These are phyloP conservation scores for Busseola fusca DNA, from an alignment of 2,888 invertebrate genomes.

Conservation along the genomic window DNA sequence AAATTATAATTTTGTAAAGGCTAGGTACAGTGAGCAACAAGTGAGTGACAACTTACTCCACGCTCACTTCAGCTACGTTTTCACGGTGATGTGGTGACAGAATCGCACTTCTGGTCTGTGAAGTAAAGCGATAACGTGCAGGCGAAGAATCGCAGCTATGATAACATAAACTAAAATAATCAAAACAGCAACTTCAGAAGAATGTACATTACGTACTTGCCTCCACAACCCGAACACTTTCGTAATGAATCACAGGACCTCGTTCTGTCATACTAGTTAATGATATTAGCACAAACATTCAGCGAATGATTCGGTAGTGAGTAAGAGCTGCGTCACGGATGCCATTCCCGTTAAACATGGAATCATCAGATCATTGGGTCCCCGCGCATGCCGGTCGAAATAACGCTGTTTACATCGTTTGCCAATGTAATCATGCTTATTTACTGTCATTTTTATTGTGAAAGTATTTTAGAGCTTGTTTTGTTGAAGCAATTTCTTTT, in stretches of 20 bases:
- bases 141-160: neutral
- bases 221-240: conserved; percentile 16
- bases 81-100: too few relatives aligned
- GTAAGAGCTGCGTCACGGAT: conserved; percentile 54
- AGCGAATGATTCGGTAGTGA: conserved; percentile 42
- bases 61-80: too few relatives aligned
- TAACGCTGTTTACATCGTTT: conserved; percentile 55
- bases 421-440: conserved; percentile 47
- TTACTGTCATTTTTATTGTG: conserved; percentile 36
- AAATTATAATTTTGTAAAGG: too few relatives aligned
- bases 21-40: too few relatives aligned
- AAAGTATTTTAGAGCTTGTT: conserved; percentile 15
- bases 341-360: conserved; percentile 48
- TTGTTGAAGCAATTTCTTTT: conserved; percentile 10
- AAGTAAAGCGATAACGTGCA: neutral
- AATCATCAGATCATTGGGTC: conserved; percentile 63
- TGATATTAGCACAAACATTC: conserved; percentile 38
- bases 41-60: too few relatives aligned
- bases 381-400: conserved; percentile 52
- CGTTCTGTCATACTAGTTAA: conserved; percentile 46
- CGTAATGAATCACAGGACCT: conserved; percentile 42
- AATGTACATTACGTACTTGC: conserved; percentile 9
- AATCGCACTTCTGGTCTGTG: too few relatives aligned
- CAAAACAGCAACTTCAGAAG: neutral
- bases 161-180: conserved; percentile 20